Evolutionary conservation across 2,888 invertebrate species (phyloP).

Genomic region (Venusia cambrica): DNA sequence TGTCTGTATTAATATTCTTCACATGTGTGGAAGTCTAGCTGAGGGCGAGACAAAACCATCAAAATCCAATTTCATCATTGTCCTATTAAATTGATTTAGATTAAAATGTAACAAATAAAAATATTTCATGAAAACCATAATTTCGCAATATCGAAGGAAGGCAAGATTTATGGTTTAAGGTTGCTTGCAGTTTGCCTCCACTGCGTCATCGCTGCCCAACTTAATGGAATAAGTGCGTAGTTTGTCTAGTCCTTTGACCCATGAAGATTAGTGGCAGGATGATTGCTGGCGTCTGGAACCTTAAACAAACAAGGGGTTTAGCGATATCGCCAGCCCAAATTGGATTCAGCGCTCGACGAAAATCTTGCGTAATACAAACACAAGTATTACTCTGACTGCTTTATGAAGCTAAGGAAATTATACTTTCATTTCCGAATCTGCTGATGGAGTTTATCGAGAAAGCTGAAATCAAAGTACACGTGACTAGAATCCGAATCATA

Average conservation of each 20-base stretch:
- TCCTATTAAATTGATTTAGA: no score
- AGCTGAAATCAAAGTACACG: slow-evolving; percentile 62
- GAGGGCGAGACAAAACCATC: no score
- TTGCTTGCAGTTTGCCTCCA: no score
- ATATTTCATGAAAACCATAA: no score
- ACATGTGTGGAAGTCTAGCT: no score
- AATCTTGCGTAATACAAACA: slow-evolving; percentile 11
- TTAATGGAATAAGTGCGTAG: slow-evolving; percentile 45
- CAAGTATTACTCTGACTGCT: slow-evolving; percentile 1
- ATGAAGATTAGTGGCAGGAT: slow-evolving; percentile 29
- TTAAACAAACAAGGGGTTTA: slow-evolving; percentile 22
- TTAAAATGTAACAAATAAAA: no score
- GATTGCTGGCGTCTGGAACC: slow-evolving; percentile 35
- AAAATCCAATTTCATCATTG: no score
- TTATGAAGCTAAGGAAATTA: slow-evolving; percentile 17
- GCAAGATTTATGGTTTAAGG: slow-evolving; percentile 11
- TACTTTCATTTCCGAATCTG: slow-evolving; percentile 40
- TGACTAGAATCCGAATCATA: slow-evolving; percentile 45
- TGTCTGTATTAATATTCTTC: no score
- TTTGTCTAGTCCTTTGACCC: slow-evolving; percentile 57
- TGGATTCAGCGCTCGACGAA: slow-evolving; percentile 10
- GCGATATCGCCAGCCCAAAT: slow-evolving; percentile 7
- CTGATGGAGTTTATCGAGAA: slow-evolving; percentile 51
- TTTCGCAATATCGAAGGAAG: slow-evolving; percentile 1
- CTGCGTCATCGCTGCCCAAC: slow-evolving; percentile 53